These are phyloP conservation scores for Coleophora deauratella DNA, from an alignment of 2,888 invertebrate species.

Conservation along the genomic window DNA sequence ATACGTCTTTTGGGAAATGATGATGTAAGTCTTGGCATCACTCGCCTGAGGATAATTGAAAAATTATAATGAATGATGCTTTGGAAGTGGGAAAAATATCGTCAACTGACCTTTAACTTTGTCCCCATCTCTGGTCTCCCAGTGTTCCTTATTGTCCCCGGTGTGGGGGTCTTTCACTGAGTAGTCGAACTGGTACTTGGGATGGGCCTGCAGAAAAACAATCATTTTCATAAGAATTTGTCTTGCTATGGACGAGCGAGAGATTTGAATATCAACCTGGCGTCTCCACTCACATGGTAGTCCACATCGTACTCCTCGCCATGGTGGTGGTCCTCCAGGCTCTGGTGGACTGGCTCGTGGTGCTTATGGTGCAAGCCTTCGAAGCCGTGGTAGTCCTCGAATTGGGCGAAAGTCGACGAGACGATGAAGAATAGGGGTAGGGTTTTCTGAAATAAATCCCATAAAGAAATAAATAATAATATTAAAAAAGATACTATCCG, in stretches of 20 bases:
- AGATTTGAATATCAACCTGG: no score
- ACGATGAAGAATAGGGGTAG: slow-evolving; percentile 32
- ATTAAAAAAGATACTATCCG: no score
- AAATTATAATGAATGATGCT: no score
- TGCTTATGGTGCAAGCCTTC: slow-evolving; percentile 36
- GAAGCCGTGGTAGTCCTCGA: slow-evolving; percentile 49
- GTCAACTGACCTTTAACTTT: slow-evolving; percentile 67
- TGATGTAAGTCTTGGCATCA: no score
- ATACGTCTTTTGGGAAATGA: no score
- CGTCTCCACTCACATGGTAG: slow-evolving; percentile 48
- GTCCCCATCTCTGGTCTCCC: slow-evolving; percentile 77
- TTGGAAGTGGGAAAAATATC: no score
- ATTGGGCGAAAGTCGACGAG: slow-evolving; percentile 41
- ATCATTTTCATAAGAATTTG: no score
- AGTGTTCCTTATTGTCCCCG: slow-evolving; percentile 74
- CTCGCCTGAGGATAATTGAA: no score
- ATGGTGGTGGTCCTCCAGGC: slow-evolving; percentile 38
- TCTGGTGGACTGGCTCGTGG: slow-evolving; percentile 39
- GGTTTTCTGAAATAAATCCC: slow-evolving; percentile 38
- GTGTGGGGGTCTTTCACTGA: slow-evolving; percentile 75
- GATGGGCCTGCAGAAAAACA: slow-evolving; percentile 55
- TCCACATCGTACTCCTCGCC: slow-evolving; percentile 55
- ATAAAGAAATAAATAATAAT: background rate
- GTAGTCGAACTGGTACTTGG: slow-evolving; percentile 74
- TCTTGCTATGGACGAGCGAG: no score